Base-by-base conservation (phyloP, 2,888 invertebrate species). In the Listrodromus nycthemerus region DNA sequence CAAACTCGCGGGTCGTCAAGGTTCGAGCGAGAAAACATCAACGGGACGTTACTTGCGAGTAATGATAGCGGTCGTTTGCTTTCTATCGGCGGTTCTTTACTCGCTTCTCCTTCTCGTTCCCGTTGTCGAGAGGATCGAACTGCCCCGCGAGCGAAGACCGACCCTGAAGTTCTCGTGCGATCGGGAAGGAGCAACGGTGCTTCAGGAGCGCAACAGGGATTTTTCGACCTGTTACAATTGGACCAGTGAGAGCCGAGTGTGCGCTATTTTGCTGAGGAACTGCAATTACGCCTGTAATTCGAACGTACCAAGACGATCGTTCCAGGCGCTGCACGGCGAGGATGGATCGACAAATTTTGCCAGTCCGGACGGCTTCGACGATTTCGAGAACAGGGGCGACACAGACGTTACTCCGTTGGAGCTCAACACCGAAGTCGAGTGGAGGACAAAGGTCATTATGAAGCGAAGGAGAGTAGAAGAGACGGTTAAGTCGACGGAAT, bases 151-250 rank as follows among this genome's bases (percentile, higher is more conserved):
- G 94, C 94, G 95, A 48, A 94, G 95, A 82, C 96, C 96, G 2
- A 94, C 94, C 55, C 96, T 97, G 2, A 95, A 95, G 88, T 97
- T 97, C 90, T 95, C 95, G 90, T 97, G 97, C 92, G 95, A 96
- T 90, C 94, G 94, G 41, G 94, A 95, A 78, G 97, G 97, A 45
- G 97, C 96, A 0, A 95, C 95, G 67, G 95, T 97, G 66, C 95
- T 96, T 91, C 97, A 97, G 92, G 96, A 97, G 91, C 86, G 86
- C 1, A 84, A 61, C 45, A 76, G 83, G 8, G 84, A 84, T 55
- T 86, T 85, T 45, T 85, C 87, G 24, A 87, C 86, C 0, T 87
- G 87, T 58, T 87, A 87, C 78, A 87, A 86, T 66, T 86, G 87
- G 87, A 87, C 86, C 21, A 87, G 87, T 94, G 95, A 77, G 94